Evolutionary conservation across 2,797 vertebrate genomes (phyloP).

Genomic region (Onychomys leucogaster): DNA sequence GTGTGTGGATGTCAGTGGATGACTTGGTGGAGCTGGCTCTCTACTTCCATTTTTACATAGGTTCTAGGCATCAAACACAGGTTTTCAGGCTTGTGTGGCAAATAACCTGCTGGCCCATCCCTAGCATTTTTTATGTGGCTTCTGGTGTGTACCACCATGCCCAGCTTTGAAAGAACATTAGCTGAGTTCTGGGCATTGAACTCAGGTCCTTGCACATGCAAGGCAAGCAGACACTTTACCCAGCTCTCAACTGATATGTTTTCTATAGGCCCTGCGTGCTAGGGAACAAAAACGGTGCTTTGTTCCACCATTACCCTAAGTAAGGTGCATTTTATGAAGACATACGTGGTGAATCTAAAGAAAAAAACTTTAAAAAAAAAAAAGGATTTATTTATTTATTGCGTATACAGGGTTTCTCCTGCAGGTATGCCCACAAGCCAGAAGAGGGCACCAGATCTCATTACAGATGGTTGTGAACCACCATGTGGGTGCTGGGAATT

Average conservation of each 20-base stretch:
- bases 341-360: background rate
- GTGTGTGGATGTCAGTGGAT: background rate
- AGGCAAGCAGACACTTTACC: background rate
- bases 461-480: too few relatives aligned
- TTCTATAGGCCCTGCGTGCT: background rate
- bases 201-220: background rate
- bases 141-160: background rate
- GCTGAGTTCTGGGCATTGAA: background rate
- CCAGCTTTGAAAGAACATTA: background rate
- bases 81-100: background rate
- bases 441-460: too few relatives aligned
- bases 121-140: background rate
- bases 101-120: background rate
- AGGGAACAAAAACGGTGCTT: background rate
- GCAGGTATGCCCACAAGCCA: too few relatives aligned
- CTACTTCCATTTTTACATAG: background rate
- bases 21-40: background rate
- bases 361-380: background rate
- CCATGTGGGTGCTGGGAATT: too few relatives aligned
- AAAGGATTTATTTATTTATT: too few relatives aligned
- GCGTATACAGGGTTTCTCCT: too few relatives aligned
- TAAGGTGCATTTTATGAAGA: constrained; percentile 7
- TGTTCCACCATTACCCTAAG: background rate
- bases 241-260: background rate
- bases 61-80: background rate